Evolutionary conservation across 2,797 vertebrate genomes (phyloP).

Genomic region (Cheirogaleus major): DNA sequence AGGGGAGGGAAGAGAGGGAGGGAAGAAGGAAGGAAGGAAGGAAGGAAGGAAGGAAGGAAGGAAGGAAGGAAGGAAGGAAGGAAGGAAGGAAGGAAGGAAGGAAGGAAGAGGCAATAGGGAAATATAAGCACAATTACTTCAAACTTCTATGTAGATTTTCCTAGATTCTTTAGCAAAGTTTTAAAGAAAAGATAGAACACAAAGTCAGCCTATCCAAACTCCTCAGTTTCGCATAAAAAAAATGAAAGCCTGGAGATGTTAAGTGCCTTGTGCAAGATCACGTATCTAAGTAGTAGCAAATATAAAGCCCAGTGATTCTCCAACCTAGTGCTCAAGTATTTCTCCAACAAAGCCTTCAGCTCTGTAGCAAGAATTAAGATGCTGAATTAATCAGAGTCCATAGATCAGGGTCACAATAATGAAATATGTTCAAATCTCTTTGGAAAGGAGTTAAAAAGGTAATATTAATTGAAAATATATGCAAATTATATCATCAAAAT

Average conservation of each 20-base stretch:
- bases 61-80: neutral
- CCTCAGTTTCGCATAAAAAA: neutral
- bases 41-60: no score
- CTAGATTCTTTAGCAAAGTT: neutral
- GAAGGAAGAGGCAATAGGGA: neutral
- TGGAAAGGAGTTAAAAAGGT: neutral
- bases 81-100: no score
- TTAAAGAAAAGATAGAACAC: neutral
- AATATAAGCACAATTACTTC: neutral
- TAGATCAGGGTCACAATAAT: constrained; percentile 28
- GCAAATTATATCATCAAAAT: constrained; percentile 15
- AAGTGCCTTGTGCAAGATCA: neutral
- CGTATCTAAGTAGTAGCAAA: neutral
- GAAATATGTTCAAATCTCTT: neutral
- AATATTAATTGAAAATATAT: neutral
- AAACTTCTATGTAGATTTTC: neutral
- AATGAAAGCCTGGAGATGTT: neutral
- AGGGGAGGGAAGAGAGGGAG: neutral
- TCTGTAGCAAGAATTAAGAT: neutral
- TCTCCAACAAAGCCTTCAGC: neutral
- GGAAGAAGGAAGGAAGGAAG: neutral
- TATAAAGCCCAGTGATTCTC: neutral
- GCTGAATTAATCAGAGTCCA: neutral
- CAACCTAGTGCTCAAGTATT: neutral
- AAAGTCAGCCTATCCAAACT: neutral